Evolutionary conservation across 2,113 vertebrate species (phyloP).

Genomic region (Rhombomys opimus): DNA sequence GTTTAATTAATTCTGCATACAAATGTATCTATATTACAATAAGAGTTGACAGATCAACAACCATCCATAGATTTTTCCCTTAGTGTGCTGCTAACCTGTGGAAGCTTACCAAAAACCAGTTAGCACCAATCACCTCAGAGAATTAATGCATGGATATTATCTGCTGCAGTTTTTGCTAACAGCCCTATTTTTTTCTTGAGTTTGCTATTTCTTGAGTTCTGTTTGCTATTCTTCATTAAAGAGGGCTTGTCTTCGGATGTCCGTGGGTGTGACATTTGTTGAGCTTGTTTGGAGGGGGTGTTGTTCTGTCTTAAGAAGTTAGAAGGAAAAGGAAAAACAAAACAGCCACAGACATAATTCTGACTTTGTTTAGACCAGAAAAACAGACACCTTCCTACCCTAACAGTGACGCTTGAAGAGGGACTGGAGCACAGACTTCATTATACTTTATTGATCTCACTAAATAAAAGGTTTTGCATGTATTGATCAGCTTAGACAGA

Average conservation of each 20-base stretch:
- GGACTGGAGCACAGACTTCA: conserved; percentile 89
- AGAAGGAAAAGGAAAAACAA: conserved; percentile 1
- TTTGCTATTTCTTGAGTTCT: conserved; percentile 22
- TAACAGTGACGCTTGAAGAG: conserved; percentile 81
- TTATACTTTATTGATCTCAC: conserved; percentile 91
- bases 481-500: conserved; percentile 86
- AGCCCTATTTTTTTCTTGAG: conserved; percentile 20
- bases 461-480: conserved; percentile 90
- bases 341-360: conserved; percentile 78
- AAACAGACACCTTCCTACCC: conserved; percentile 80
- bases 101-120: conserved; percentile 51
- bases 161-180: conserved; percentile 38
- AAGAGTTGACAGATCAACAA: background rate
- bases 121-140: conserved; percentile 49
- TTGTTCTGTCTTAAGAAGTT: conserved; percentile 27
- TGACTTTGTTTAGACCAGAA: conserved; percentile 85
- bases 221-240: background rate
- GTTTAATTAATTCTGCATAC: background rate
- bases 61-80: background rate
- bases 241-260: background rate
- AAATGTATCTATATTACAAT: conserved; percentile 21
- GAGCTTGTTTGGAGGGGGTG: background rate
- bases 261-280: background rate
- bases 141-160: conserved; percentile 55
- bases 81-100: background rate